A percentile compares a stretch with the other conserved stretches of the same genome.
phyloP scores from a whole-genome alignment of 92 coral and sea anemone species.

The Umimayanthus chanpuru region DNA sequence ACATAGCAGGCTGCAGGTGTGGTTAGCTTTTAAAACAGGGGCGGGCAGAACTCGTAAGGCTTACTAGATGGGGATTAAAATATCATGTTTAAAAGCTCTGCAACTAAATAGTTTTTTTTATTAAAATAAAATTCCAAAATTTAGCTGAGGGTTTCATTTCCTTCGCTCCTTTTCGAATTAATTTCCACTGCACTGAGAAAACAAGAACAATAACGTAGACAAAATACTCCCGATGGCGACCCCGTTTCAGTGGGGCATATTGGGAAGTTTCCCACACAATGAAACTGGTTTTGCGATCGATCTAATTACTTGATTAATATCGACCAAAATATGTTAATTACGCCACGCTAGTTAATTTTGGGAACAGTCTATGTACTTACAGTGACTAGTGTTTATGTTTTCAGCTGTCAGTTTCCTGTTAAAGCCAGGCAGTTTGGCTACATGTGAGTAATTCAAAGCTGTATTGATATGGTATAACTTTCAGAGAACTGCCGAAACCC shows the following conservation, averaged over 20 bases:
- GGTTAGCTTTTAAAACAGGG: not conserved
- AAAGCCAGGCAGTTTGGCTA: too few relatives aligned
- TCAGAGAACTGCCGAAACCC: too few relatives aligned
- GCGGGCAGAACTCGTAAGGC: not conserved
- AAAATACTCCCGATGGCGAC: not conserved
- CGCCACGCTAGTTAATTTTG: too few relatives aligned
- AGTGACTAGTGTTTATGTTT: not conserved
- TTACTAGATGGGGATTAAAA: not conserved
- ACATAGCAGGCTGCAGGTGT: not conserved
- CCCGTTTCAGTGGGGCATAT: not conserved
- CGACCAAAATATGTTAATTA: not conserved
- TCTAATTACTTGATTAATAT: too few relatives aligned
- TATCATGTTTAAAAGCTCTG: not conserved
- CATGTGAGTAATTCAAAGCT: too few relatives aligned
- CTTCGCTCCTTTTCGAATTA: not conserved
- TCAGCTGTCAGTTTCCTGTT: too few relatives aligned
- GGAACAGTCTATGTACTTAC: not conserved
- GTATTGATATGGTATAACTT: too few relatives aligned
- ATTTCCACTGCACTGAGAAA: not conserved
- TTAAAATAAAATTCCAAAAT: too few relatives aligned
- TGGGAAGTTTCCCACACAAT: constrained; percentile 1
- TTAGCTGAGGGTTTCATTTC: not conserved
- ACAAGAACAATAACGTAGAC: not conserved
- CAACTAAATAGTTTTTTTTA: not conserved
- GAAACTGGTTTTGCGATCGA: not conserved